phyloP scores from a whole-genome alignment of 2,888 invertebrate species.

The Euzophera pinguis region DNA sequence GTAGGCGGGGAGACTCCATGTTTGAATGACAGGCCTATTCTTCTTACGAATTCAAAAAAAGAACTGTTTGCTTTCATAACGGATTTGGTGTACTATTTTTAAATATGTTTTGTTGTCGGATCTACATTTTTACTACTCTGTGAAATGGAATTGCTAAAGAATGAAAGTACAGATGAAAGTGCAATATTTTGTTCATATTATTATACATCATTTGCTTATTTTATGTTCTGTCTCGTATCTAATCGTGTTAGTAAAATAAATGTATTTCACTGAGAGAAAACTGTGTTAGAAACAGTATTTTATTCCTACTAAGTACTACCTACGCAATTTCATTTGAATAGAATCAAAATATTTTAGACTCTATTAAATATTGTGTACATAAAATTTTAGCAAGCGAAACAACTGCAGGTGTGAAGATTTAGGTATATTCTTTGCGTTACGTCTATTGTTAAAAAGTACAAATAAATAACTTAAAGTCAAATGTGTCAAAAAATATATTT shows the following conservation, averaged over 20 bases:
- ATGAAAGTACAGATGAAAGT: background rate
- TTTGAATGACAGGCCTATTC: conserved; percentile 56
- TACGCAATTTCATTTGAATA: background rate
- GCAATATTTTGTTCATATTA: background rate
- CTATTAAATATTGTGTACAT: no score
- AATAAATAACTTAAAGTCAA: background rate
- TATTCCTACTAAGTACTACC: background rate
- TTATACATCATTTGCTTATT: background rate
- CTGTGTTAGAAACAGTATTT: background rate
- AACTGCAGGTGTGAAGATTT: no score
- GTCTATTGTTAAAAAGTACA: background rate
- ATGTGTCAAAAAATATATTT: background rate
- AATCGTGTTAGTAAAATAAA: background rate
- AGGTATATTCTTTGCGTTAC: no score
- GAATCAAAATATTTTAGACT: background rate
- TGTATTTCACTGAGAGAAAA: background rate
- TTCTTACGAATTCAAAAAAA: conserved; percentile 43
- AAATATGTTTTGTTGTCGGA: conserved; percentile 12
- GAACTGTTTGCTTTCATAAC: conserved; percentile 43
- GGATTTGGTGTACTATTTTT: conserved; percentile 29
- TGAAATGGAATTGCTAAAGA: background rate
- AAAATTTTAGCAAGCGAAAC: no score
- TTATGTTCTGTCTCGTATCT: background rate
- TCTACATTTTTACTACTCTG: background rate
- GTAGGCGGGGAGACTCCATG: conserved; percentile 51